Conservation (phyloP, 1,140 invertebrate genomes). For the Cardiocondyla obscurior region DNA sequence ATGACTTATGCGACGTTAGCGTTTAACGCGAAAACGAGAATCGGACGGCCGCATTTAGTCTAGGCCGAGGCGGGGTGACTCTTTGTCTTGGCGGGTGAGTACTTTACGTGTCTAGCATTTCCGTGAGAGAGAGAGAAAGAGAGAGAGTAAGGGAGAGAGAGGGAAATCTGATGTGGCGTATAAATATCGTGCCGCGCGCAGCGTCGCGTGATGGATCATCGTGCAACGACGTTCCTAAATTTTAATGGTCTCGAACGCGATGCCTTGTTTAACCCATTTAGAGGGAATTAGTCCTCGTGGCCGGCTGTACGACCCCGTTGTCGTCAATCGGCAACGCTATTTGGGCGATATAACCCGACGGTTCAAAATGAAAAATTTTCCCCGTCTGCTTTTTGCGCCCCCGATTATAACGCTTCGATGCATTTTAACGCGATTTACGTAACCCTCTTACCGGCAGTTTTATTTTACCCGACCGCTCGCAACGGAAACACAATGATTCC, state of each 20-base stretch:
- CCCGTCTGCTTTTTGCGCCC: not conserved
- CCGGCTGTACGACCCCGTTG: not conserved
- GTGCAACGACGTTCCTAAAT: conserved; percentile 23
- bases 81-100: not conserved
- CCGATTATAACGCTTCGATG: conserved; percentile 4
- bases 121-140: not conserved
- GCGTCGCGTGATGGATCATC: conserved; percentile 36
- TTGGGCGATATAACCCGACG: not conserved
- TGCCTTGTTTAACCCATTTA: conserved; percentile 46
- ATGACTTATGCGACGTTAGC: not conserved
- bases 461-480: not conserved
- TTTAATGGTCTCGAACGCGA: conserved; percentile 34
- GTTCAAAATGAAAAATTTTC: not conserved
- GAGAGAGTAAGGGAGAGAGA: too few species aligned
- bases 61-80: too few species aligned
- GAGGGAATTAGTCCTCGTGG: conserved; percentile 8
- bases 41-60: not conserved
- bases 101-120: not conserved
- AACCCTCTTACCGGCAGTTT: conserved; percentile 35
- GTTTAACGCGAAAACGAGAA: not conserved
- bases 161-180: not conserved
- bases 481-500: not conserved
- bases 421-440: conserved; percentile 15
- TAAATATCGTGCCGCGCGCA: conserved; percentile 17
- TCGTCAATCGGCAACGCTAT: not conserved